Evolutionary conservation across 2,888 invertebrate genomes (phyloP).

Genomic region (Anticlea derivata): DNA sequence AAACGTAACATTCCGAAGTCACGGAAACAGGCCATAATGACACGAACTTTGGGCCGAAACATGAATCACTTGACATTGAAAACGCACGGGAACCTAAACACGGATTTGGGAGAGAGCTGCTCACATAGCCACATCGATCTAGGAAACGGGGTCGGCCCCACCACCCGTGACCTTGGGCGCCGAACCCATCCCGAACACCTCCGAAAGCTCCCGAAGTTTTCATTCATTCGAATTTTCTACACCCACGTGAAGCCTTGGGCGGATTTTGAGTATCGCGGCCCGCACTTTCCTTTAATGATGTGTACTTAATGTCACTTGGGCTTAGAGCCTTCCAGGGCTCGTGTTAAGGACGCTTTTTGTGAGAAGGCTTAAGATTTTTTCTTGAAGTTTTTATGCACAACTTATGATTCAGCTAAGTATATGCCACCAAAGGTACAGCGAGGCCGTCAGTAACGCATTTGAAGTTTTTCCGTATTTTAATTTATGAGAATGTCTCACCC

Average conservation of each 20-base stretch:
- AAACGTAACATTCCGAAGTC: slow-evolving; percentile 54
- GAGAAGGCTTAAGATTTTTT: slow-evolving; percentile 9
- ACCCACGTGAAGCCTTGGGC: slow-evolving; percentile 47
- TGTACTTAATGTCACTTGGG: slow-evolving; percentile 41
- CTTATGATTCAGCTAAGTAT: too few species aligned
- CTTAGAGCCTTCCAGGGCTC: slow-evolving; percentile 34
- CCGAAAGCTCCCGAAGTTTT: slow-evolving; percentile 65
- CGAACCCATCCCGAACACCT: slow-evolving; percentile 60
- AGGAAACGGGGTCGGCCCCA: slow-evolving; percentile 70
- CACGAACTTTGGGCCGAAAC: slow-evolving; percentile 52
- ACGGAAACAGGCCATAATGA: slow-evolving; percentile 68
- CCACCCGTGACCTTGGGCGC: slow-evolving; percentile 64
- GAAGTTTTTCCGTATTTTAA: neutral
- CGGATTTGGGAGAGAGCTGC: slow-evolving; percentile 60
- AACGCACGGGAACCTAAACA: slow-evolving; percentile 63
- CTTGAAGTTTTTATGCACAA: neutral
- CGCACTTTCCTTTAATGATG: slow-evolving; percentile 48
- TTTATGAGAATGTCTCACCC: too few species aligned
- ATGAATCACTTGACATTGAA: slow-evolving; percentile 81
- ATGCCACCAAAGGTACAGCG: neutral
- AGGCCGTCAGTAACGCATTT: neutral
- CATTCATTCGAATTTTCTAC: slow-evolving; percentile 66
- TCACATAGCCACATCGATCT: slow-evolving; percentile 78
- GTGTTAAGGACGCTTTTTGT: slow-evolving; percentile 19
- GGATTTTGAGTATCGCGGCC: slow-evolving; percentile 45